phyloP scores from a whole-genome alignment of 2,888 invertebrate genomes.

The Microctonus brassicae region DNA sequence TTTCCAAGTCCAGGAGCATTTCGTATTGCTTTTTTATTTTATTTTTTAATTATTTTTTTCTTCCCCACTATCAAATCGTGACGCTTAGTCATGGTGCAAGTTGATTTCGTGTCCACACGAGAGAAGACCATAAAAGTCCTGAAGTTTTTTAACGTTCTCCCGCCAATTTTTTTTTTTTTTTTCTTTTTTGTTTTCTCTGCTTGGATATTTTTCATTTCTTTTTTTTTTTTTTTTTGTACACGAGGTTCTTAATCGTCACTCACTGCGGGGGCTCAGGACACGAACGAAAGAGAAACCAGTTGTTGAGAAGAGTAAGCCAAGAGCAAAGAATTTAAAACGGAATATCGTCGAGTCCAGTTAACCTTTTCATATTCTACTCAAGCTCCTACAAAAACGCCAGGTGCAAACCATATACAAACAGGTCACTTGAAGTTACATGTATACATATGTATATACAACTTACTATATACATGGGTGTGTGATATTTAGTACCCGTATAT shows the following conservation, averaged over 20 bases:
- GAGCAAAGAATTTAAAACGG: slow-evolving; percentile 60
- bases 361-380: slow-evolving; percentile 59
- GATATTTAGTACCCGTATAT: neutral
- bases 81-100: neutral
- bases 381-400: slow-evolving; percentile 41
- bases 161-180: slow-evolving; percentile 9
- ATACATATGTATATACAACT: neutral
- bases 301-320: slow-evolving; percentile 40
- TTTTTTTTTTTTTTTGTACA: neutral
- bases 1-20: neutral
- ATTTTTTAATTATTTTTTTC: too few species aligned
- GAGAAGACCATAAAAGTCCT: slow-evolving; percentile 20
- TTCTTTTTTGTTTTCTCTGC: slow-evolving; percentile 21
- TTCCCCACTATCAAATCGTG: neutral
- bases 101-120: neutral
- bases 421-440: neutral
- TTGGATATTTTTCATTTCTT: slow-evolving; percentile 1
- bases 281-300: slow-evolving; percentile 60
- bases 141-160: neutral
- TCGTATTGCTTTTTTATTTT: slow-evolving; percentile 12
- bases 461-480: too few species aligned
- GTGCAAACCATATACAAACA: slow-evolving; percentile 15
- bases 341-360: slow-evolving; percentile 63
- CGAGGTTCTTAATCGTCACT: slow-evolving; percentile 8
- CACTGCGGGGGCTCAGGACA: slow-evolving; percentile 32